Conservation (phyloP, 2,113 vertebrate genomes). For the Oceanodroma tethys region DNA sequence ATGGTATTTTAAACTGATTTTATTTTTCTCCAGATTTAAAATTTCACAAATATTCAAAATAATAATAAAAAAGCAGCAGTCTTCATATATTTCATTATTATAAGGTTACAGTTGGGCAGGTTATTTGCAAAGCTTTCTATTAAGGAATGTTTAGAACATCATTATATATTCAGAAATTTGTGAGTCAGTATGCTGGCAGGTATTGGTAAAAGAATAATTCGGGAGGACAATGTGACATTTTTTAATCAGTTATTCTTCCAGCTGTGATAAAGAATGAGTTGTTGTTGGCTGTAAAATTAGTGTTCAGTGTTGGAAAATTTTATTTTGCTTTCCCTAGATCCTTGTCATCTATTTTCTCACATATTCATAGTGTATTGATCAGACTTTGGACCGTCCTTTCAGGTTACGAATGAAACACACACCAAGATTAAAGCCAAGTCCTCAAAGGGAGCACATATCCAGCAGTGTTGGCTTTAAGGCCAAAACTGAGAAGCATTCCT, state of each 20-base stretch:
- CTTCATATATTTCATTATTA: neutral
- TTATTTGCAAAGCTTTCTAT: neutral
- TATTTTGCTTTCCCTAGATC: neutral
- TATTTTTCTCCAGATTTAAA: neutral
- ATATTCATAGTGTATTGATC: neutral
- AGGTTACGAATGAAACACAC: neutral
- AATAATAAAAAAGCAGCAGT: neutral
- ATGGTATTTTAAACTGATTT: neutral
- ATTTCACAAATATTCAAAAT: neutral
- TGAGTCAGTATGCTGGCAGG: neutral
- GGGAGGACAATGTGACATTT: neutral
- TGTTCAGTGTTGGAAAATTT: neutral
- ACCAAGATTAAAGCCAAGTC: neutral
- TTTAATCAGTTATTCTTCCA: neutral
- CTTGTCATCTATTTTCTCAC: neutral
- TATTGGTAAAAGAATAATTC: neutral
- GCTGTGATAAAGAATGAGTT: neutral
- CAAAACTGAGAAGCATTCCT: neutral
- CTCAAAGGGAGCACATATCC: neutral
- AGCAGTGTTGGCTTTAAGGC: neutral
- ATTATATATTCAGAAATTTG: neutral
- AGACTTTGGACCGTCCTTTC: neutral
- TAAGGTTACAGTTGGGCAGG: neutral
- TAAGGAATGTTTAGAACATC: neutral
- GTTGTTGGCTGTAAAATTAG: neutral